Base-by-base conservation (phyloP, 2,888 invertebrate genomes). In the Leucozona laternaria region DNA sequence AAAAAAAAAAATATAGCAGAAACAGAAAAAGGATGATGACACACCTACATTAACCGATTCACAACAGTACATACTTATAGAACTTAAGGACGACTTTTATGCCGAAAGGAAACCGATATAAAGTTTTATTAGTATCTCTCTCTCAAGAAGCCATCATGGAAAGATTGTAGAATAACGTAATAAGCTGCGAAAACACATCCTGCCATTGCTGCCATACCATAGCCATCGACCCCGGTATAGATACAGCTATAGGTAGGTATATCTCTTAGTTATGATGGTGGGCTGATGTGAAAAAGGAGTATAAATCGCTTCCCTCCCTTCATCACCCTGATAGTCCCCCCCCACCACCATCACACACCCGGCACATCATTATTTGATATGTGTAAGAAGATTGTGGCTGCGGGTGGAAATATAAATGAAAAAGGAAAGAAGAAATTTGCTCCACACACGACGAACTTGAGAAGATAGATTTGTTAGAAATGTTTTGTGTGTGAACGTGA, bases 81-180 rank as follows among this genome's bases (percentile, higher is more conserved):
- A 75, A 77, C 64, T 78, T 78, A 79, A 82, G 79, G 82, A 86
- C 78, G 82, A 86, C 86, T 86, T 86, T 86, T 82, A 86, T 82
- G 82, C 86, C 82, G 82, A 79, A 86, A 86, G 86, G 82, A 86
- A 86, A 86, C 86, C 86, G 86, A 86, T 86, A 86, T 86, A 82
- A 86, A 86, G 82, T 86, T 86, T 86, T 86, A 86, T 86, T 86
- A 86, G 86, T 86, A 86, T 86, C 86, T 86, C 86, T 86, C 79
- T 86, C 86, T 86, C 82, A 86, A 86, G 86, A 82, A 86, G 86
- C 86, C 86, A 86, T 86, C 86, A 86, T 82, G 86, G 82, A 82
- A 86, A 86, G 86, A 82, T 86, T 86, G 86, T 75, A 82, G 79
- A 86, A 86, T 86, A 86, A 86, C 86, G 86, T 86, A 86, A 86